Percentiles rank a stretch among this genome's conserved stretches.
phyloP scores from a whole-genome alignment of 2,113 vertebrate genomes.

The Caranx melampygus region DNA sequence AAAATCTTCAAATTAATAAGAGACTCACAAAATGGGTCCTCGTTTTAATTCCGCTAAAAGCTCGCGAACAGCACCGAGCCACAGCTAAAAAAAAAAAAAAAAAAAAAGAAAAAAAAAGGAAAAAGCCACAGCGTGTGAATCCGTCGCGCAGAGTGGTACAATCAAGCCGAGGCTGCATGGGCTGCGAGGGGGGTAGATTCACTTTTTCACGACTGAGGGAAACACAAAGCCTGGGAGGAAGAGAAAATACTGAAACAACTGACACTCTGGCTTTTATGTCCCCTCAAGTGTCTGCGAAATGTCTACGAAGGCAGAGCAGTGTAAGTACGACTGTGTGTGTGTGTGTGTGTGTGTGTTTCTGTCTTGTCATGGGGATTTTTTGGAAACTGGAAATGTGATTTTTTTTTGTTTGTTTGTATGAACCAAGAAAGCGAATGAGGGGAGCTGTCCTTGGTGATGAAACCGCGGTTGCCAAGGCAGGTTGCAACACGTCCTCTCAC shows the following conservation, averaged over 20 bases:
- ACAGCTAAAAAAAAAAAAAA: not conserved
- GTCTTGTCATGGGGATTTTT: slow-evolving; percentile 17
- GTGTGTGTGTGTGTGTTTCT: not conserved
- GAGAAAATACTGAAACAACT: slow-evolving; percentile 65
- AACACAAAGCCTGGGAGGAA: slow-evolving; percentile 75
- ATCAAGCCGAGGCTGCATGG: slow-evolving; percentile 71
- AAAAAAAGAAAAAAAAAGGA: not conserved
- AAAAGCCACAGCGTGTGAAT: slow-evolving; percentile 37
- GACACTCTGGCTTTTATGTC: slow-evolving; percentile 71
- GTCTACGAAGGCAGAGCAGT: slow-evolving; percentile 98
- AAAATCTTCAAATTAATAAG: not conserved
- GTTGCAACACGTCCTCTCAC: slow-evolving; percentile 87
- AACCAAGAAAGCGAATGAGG: slow-evolving; percentile 62
- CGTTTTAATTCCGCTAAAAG: slow-evolving; percentile 33
- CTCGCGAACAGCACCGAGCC: slow-evolving; percentile 14
- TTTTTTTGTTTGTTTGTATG: slow-evolving; percentile 54
- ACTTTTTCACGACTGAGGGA: slow-evolving; percentile 82
- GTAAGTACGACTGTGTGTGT: slow-evolving; percentile 85
- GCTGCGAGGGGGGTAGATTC: slow-evolving; percentile 69
- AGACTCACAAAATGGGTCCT: not conserved
- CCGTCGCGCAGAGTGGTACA: slow-evolving; percentile 78
- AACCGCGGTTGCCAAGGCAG: slow-evolving; percentile 81
- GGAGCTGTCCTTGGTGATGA: slow-evolving; percentile 89
- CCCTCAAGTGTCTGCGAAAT: slow-evolving; percentile 82
- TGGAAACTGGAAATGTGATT: slow-evolving; percentile 49